Evolutionary conservation across 2,888 invertebrate genomes (phyloP), one percentile per base, ranked within the genome.

Genomic region (Ryuthela nishihirai): DNA sequence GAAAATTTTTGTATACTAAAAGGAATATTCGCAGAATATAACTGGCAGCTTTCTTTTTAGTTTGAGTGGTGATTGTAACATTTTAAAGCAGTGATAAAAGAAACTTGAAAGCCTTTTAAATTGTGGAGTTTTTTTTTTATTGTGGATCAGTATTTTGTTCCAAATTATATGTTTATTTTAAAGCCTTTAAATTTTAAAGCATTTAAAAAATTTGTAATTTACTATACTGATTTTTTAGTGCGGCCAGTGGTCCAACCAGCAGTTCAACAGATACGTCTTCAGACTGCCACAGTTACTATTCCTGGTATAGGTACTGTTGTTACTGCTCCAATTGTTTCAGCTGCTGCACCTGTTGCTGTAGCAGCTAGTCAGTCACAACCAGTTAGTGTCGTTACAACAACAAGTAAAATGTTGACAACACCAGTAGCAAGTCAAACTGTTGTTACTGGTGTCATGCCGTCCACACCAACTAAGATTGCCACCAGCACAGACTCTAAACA

Each of bases 251-350:
- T 54, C 29, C 62, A 62, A 20, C 55, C 64, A 6, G 47, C 56
- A 5, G 52, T 40, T 32, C 62, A 58, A 17, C 64, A 65, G 69
- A 69, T 67, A 73, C 75, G 56, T 68, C 34, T 64, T 9, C 61
- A 65, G 48, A 39, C 50, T 3, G 26, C 54, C 15, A 32, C 58
- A 21, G 54, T 52, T 18, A 46, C 50, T 24, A 54, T 55, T 43
- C 59, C 63, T 21, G 59, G 54, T 4, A 7, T 54, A 6, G 49
- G 53, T 15, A 49, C 56, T n/a, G 56, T 62, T 12, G 49, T 62
- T n/a, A 36, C 46, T 6, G 44, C 53, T 20, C 56, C 55, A 32
- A 35, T 36, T 12, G 7, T 43, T 15, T 23, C 45, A 9, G 26
- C 47, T 20, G 17, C 50, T 10, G 20, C 54, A 15, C 43, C 32